These are phyloP conservation scores for Clarias magur DNA, from an alignment of 2,113 vertebrate genomes.

Conservation along the genomic window DNA sequence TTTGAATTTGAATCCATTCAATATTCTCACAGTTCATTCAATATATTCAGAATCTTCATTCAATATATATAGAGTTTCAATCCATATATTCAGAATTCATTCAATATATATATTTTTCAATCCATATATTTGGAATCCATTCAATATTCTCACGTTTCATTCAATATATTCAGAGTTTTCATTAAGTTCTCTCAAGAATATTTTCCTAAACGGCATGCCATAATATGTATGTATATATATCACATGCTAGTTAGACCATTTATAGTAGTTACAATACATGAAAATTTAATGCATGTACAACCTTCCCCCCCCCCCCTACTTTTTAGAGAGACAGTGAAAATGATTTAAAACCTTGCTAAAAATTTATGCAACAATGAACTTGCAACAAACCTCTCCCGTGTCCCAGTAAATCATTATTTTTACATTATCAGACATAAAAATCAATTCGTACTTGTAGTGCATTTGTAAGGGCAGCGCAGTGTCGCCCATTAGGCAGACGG, in stretches of 20 bases:
- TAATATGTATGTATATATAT: neutral
- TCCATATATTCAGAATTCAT: too few species aligned
- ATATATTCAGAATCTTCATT: too few species aligned
- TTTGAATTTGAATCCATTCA: too few species aligned
- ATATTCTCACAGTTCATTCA: too few species aligned
- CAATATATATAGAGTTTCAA: too few species aligned
- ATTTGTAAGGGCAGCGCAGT: constrained; percentile 15
- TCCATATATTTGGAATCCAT: too few species aligned
- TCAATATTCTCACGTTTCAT: too few species aligned
- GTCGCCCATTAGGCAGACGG: constrained; percentile 16
- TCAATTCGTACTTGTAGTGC: constrained; percentile 61
- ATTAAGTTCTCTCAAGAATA: too few species aligned
- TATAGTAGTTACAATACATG: neutral
- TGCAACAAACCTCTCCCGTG: neutral
- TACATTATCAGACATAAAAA: constrained; percentile 67
- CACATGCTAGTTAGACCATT: neutral
- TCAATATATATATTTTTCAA: too few species aligned
- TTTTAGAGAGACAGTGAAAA: neutral
- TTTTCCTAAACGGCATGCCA: too few species aligned
- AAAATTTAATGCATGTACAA: too few species aligned
- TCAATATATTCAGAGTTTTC: too few species aligned
- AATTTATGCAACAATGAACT: constrained; percentile 3
- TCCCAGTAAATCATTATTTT: constrained; percentile 61
- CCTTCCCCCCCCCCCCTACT: neutral
- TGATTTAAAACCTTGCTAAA: constrained; percentile 17